Evolutionary conservation across 2,888 invertebrate species (phyloP).

Genomic region (Rugalucina vietnamica): DNA sequence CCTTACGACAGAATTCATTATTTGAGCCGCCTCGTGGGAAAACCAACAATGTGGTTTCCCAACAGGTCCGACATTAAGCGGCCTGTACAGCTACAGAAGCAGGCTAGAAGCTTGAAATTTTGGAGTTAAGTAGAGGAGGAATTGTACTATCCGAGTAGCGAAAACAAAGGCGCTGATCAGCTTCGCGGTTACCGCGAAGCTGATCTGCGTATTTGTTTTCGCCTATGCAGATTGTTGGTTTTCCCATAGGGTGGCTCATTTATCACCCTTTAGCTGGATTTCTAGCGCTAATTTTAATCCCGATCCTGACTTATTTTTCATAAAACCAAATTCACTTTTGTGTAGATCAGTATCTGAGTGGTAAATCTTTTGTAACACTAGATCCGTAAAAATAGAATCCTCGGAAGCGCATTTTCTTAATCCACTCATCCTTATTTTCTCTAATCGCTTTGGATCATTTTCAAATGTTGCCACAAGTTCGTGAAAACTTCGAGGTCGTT

Average conservation of each 20-base stretch:
- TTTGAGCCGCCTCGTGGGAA: no score
- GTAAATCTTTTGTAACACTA: constrained; percentile 67
- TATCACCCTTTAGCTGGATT: constrained; percentile 23
- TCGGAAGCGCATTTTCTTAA: constrained; percentile 75
- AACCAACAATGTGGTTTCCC: no score
- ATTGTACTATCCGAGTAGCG: no score
- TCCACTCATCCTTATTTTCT: constrained; percentile 57
- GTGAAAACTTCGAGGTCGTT: constrained; percentile 78
- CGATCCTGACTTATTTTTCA: constrained; percentile 14
- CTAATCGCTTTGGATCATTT: constrained; percentile 62
- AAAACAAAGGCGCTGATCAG: no score
- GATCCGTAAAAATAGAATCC: constrained; percentile 68
- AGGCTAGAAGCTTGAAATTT: no score
- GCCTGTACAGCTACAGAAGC: no score
- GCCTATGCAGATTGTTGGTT: no score
- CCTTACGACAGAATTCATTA: not conserved
- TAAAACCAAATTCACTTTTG: not conserved
- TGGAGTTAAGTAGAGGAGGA: no score
- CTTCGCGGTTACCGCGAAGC: no score
- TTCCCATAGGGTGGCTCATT: not conserved
- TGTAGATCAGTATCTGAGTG: constrained; percentile 64
- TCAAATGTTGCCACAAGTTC: constrained; percentile 77
- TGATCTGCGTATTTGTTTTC: no score
- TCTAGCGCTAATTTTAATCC: constrained; percentile 34
- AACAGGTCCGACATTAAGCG: no score